Percentiles rank a stretch among this genome's conserved stretches.
Conservation (phyloP, 92 coral and sea anemone species). For the Palythoa heliodiscus region DNA sequence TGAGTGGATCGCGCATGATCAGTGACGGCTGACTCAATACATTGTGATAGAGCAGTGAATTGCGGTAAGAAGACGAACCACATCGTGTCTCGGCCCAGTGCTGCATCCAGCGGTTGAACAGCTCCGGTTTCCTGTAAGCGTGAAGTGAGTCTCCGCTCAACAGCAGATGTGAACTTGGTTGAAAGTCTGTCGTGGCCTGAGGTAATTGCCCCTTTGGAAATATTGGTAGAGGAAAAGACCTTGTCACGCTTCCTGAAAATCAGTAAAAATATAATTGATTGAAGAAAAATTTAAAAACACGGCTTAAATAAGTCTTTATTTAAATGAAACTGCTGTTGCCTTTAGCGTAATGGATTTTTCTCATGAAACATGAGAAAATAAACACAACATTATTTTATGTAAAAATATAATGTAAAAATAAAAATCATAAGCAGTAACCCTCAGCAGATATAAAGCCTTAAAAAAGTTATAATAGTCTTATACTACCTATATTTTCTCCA, state of each 20-base stretch:
- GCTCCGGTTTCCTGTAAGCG: slow-evolving; percentile 35
- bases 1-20: slow-evolving; percentile 11
- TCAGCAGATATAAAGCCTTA: no score
- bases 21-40: slow-evolving; percentile 26
- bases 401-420: no score
- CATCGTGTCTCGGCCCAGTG: slow-evolving; percentile 38
- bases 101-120: slow-evolving; percentile 46
- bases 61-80: slow-evolving; percentile 13
- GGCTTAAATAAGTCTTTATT: no score
- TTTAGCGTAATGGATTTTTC: no score
- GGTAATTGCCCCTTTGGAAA: slow-evolving; percentile 11
- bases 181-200: not conserved
- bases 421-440: no score
- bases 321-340: no score
- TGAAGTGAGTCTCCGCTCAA: slow-evolving; percentile 14
- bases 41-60: slow-evolving; percentile 29
- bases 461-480: no score
- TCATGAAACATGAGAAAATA: no score
- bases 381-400: no score
- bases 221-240: slow-evolving; percentile 18
- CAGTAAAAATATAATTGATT: not conserved
- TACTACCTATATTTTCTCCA: no score
- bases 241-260: not conserved
- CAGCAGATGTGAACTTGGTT: not conserved
- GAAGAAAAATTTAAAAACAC: no score